Evolutionary conservation across 2,797 vertebrate species (phyloP).

Genomic region (Agapornis canus): DNA sequence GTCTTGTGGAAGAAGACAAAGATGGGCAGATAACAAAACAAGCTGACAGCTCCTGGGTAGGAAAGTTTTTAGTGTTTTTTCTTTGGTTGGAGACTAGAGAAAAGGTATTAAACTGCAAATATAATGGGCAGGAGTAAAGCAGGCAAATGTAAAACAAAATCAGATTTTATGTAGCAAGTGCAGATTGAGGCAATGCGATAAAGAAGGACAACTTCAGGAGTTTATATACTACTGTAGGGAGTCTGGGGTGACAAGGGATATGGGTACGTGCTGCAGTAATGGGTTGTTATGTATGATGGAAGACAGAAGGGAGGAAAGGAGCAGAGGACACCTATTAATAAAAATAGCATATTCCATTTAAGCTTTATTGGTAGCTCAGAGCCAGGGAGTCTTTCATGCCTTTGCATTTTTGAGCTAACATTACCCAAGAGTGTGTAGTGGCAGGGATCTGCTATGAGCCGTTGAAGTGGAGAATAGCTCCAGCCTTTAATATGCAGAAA

Average conservation of each 20-base stretch:
- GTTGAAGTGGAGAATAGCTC: background rate
- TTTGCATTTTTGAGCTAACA: background rate
- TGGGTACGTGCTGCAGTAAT: background rate
- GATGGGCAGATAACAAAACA: background rate
- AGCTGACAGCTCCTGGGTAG: background rate
- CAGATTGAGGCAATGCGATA: background rate
- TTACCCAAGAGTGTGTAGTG: background rate
- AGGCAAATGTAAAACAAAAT: background rate
- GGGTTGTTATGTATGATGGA: background rate
- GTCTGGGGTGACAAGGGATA: background rate
- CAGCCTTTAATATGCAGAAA: background rate
- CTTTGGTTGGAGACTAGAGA: background rate
- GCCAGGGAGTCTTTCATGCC: background rate
- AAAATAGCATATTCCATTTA: background rate
- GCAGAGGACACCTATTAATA: constrained; percentile 6
- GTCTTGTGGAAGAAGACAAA: background rate
- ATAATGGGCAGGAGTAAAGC: background rate
- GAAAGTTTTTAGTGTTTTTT: background rate
- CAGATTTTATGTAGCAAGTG: background rate
- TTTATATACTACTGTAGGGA: background rate
- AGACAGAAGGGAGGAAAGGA: constrained; percentile 14
- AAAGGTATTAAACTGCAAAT: background rate
- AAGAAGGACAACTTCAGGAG: background rate
- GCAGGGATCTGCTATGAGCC: background rate
- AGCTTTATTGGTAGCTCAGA: constrained; percentile 28